These are phyloP conservation scores for Diplosoma virens DNA, from an alignment of 23 tunicate genomes.

Conservation along the genomic window DNA sequence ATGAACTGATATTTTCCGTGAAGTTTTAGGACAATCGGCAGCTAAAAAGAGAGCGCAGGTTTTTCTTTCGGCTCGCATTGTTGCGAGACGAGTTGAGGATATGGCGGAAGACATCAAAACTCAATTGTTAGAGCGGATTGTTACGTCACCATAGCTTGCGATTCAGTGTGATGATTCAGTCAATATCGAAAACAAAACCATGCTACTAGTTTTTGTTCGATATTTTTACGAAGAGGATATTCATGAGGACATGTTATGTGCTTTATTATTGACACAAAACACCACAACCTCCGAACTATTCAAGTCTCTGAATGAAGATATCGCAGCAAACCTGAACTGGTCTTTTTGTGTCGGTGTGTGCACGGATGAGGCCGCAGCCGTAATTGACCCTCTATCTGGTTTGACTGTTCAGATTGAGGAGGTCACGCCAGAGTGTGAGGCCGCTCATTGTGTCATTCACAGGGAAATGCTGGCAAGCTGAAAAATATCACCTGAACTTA, in stretches of 20 bases:
- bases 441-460: slow-evolving; percentile 26
- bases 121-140: slow-evolving; percentile 31
- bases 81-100: slow-evolving; percentile 47
- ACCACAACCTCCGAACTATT: slow-evolving; percentile 66
- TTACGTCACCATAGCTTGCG: slow-evolving; percentile 20
- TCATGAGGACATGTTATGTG: slow-evolving; percentile 54
- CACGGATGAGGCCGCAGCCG: too few species aligned
- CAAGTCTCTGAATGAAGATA: too few species aligned
- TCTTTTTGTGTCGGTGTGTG: too few species aligned
- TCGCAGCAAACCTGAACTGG: too few species aligned
- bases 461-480: slow-evolving; percentile 42
- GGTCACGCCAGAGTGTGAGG: too few species aligned
- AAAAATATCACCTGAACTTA: too few species aligned
- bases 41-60: slow-evolving; percentile 42
- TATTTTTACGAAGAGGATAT: slow-evolving; percentile 36
- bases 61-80: slow-evolving; percentile 54
- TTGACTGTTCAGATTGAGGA: too few species aligned
- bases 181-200: slow-evolving; percentile 35
- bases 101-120: slow-evolving; percentile 31
- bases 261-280: slow-evolving; percentile 38
- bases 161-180: slow-evolving; percentile 51
- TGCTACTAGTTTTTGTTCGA: slow-evolving; percentile 60
- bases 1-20: slow-evolving; percentile 15
- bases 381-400: too few species aligned
- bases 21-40: slow-evolving; percentile 42